These are phyloP conservation scores for Nomada ferruginata DNA, from an alignment of 2,888 invertebrate genomes.

Conservation along the genomic window DNA sequence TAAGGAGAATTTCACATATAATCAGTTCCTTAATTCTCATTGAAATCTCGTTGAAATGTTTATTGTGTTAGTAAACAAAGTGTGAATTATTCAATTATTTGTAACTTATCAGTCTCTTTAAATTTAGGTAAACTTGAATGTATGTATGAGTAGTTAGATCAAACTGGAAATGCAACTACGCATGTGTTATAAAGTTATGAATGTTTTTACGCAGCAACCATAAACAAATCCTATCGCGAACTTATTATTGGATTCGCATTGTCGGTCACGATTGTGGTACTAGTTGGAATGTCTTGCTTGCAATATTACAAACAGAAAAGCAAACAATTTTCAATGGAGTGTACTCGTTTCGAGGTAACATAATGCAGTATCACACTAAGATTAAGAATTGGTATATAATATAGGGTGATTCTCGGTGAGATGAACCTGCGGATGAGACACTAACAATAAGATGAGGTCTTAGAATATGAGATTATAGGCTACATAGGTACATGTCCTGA, in stretches of 20 bases:
- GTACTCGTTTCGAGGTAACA: conserved; percentile 66
- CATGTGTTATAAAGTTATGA: neutral
- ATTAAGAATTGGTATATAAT: neutral
- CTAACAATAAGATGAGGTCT: too few relatives aligned
- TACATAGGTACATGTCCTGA: too few relatives aligned
- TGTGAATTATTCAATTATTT: neutral
- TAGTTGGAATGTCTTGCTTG: conserved; percentile 46
- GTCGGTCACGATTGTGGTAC: conserved; percentile 27
- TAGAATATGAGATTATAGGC: too few relatives aligned
- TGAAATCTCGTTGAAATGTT: too few relatives aligned
- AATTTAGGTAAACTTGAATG: neutral
- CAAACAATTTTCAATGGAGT: conserved; percentile 47
- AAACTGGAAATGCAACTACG: neutral
- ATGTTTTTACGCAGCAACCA: neutral
- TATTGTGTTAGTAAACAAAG: too few relatives aligned
- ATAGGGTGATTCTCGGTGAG: too few relatives aligned
- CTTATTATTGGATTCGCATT: conserved; percentile 55
- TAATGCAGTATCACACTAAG: neutral
- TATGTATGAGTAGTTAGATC: neutral
- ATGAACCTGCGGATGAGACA: too few relatives aligned
- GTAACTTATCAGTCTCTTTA: neutral
- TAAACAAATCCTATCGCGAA: conserved; percentile 32
- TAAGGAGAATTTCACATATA: too few relatives aligned
- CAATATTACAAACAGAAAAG: conserved; percentile 40
- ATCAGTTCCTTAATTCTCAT: too few relatives aligned